Percentiles rank a stretch among this genome's conserved stretches.
These are phyloP conservation scores for Rapana venosa DNA, from an alignment of 2,888 invertebrate species.

Conservation along the genomic window DNA sequence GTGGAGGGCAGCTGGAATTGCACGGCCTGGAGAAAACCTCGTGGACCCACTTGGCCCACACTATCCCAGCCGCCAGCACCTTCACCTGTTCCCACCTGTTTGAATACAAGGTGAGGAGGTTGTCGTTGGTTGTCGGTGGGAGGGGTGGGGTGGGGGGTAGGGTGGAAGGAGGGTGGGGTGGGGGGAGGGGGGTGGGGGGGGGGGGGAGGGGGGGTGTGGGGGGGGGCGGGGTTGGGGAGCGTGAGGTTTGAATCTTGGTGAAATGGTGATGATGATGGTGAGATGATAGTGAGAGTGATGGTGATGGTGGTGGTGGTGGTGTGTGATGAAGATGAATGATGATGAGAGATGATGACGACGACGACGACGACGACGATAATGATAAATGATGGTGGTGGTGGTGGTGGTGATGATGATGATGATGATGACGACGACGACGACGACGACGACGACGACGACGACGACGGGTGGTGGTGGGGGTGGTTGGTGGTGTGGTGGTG, in stretches of 20 bases:
- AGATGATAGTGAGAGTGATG: background rate
- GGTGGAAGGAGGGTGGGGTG: background rate
- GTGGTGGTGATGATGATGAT: too few relatives aligned
- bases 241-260: background rate
- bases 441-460: too few relatives aligned
- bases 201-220: background rate
- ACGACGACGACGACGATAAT: background rate
- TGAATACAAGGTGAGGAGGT: slow-evolving; percentile 15
- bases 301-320: background rate
- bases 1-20: slow-evolving; percentile 24
- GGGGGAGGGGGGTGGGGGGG: background rate
- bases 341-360: too few relatives aligned
- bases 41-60: slow-evolving; percentile 40
- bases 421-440: too few relatives aligned
- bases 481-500: too few relatives aligned
- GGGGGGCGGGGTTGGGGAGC: too few relatives aligned
- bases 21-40: slow-evolving; percentile 38
- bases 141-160: too few relatives aligned
- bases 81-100: slow-evolving; percentile 13
- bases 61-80: background rate
- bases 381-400: too few relatives aligned
- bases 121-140: too few relatives aligned
- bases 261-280: background rate
- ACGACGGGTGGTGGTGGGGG: too few relatives aligned
- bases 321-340: background rate